These are phyloP conservation scores for Cryptosula pallasiana DNA, from an alignment of 2,888 invertebrate genomes.

Conservation along the genomic window DNA sequence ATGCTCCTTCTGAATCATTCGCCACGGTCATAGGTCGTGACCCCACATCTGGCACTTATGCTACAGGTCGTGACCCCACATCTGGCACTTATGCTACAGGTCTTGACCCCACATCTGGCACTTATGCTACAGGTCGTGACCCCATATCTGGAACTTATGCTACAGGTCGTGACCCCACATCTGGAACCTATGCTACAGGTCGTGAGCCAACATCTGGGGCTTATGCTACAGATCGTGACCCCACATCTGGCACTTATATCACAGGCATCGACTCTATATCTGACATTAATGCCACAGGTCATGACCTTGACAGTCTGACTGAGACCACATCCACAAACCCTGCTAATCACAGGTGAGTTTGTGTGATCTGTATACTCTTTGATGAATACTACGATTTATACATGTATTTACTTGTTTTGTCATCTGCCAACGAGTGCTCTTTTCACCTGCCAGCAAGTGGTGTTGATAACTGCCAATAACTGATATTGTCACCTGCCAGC, in stretches of 20 bases:
- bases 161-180: neutral
- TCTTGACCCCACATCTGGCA: neutral
- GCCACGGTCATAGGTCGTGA: neutral
- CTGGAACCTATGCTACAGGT: neutral
- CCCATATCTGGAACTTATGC: neutral
- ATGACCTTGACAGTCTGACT: no score
- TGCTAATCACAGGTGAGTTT: no score
- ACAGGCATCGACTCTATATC: neutral
- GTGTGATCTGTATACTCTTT: no score
- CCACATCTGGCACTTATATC: neutral
- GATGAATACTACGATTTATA: no score
- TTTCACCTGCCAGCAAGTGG: no score
- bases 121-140: neutral
- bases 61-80: neutral
- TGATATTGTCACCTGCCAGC: no score
- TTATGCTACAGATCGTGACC: neutral
- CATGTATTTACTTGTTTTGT: no score
- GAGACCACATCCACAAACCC: no score
- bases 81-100: neutral
- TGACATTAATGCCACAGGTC: neutral
- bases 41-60: neutral
- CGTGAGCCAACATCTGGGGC: neutral
- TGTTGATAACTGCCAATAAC: no score
- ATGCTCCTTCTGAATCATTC: neutral
- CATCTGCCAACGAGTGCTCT: no score